Base-by-base conservation (phyloP, 2,888 invertebrate genomes). In the Cheilosia impressa region DNA sequence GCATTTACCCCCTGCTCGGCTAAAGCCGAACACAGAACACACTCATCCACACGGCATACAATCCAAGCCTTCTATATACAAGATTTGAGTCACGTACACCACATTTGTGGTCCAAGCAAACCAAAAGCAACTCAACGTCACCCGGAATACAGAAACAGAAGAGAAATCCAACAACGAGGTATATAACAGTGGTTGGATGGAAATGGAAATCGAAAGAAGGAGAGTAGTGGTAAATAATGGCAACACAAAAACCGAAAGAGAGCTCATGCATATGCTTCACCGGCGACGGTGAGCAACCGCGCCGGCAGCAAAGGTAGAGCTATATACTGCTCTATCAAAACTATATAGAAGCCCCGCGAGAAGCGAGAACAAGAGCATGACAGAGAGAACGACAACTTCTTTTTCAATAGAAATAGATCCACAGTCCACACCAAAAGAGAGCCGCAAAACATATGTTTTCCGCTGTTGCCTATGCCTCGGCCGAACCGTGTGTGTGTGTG, bases 1-100 rank as follows among this genome's bases (percentile, higher is more conserved):
- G 84, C 84, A 84, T 76, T 15, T 71, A 63, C 65, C 83, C 68
- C 73, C 79, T 68, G 47, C 71, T 45, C 76, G 19, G 19, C 19
- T 19, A 2, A 19, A 19, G 19, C 19, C 19, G 52, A 24, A 24
- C 27, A 19, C 57, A 38, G 50, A 55, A 58, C 66, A 72, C 60
- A 68, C 55, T 55, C 34, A 27, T 38, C 38, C 10, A 2, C 38
- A 13, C 10, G 38, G 38, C 10, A 13, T 13, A 4, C 13, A 38
- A 38, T 13, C 19, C 34, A 73, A 43, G 43, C 53, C 63, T 52
- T 50, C 41, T 79, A 85, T 77, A 77, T 73, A 81, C 85, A 38
- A 77, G 81, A 72, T 85, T 85, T 85, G 81, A 85, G 85, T 85
- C 85, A 85, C 85, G 85, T 85, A 85, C 76, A 85, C 85, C 85